A percentile compares a stretch with the other conserved stretches of the same genome.
Conservation (phyloP, 2,888 invertebrate genomes). For the Drosophila anomelani region DNA sequence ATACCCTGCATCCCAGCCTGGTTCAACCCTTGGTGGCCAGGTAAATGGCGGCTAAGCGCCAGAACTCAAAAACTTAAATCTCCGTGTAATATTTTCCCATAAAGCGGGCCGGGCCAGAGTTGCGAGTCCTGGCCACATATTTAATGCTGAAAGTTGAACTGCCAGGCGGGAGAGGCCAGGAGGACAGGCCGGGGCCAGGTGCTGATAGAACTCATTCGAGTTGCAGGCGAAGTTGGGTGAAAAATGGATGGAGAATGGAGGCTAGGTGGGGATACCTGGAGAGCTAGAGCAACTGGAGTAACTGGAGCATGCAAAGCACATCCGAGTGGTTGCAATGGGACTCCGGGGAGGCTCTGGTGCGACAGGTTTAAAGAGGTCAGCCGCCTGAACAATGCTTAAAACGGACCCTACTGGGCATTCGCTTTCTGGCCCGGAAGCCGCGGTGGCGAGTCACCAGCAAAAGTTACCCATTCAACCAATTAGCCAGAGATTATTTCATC, state of each 20-base stretch:
- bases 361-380: slow-evolving; percentile 53
- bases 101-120: slow-evolving; percentile 36
- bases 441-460: slow-evolving; percentile 23
- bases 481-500: slow-evolving; percentile 49
- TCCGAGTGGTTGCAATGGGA: slow-evolving; percentile 67
- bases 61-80: slow-evolving; percentile 73
- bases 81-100: slow-evolving; percentile 77
- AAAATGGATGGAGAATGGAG: slow-evolving; percentile 5
- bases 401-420: slow-evolving; percentile 49
- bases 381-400: slow-evolving; percentile 41
- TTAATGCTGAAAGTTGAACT: slow-evolving; percentile 75
- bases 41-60: slow-evolving; percentile 53
- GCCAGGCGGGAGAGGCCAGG: slow-evolving; percentile 18
- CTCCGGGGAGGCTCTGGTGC: slow-evolving; percentile 39
- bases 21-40: slow-evolving; percentile 40
- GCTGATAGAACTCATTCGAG: slow-evolving; percentile 54
- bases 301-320: slow-evolving; percentile 78
- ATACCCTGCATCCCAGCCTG: not conserved
- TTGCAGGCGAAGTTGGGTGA: slow-evolving; percentile 40
- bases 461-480: slow-evolving; percentile 48
- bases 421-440: slow-evolving; percentile 19
- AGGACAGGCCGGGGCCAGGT: slow-evolving; percentile 29
- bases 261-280: slow-evolving; percentile 4
- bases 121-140: slow-evolving; percentile 60
- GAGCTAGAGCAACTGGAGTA: slow-evolving; percentile 33